Conservation (phyloP, 1,140 invertebrate genomes). For the Drosophila watanabei region DNA sequence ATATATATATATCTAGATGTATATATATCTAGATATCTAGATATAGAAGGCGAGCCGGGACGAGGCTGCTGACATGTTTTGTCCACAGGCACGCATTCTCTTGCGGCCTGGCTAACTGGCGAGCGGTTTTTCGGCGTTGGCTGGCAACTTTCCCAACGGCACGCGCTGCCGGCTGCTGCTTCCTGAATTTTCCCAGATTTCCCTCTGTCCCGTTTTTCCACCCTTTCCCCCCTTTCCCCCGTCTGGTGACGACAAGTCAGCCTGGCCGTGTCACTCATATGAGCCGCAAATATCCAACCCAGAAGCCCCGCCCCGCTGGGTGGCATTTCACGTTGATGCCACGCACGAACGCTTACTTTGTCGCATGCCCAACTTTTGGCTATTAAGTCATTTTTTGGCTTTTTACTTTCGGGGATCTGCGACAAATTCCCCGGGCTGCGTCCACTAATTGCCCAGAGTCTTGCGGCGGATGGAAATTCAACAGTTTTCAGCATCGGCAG, state of each 20-base stretch:
- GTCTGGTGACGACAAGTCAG: slow-evolving; percentile 65
- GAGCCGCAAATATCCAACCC: slow-evolving; percentile 78
- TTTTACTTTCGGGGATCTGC: slow-evolving; percentile 68
- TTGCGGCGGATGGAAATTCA: slow-evolving; percentile 48
- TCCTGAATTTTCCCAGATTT: slow-evolving; percentile 17
- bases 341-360: slow-evolving; percentile 83
- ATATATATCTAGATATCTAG: neutral
- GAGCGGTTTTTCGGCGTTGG: slow-evolving; percentile 33
- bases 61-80: slow-evolving; percentile 82
- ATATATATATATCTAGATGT: slow-evolving; percentile 3
- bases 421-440: slow-evolving; percentile 67
- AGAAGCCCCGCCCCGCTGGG: slow-evolving; percentile 9
- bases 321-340: slow-evolving; percentile 57
- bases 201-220: too few relatives aligned
- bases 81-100: slow-evolving; percentile 83
- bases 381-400: slow-evolving; percentile 84
- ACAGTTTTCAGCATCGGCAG: slow-evolving; percentile 44
- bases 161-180: slow-evolving; percentile 59
- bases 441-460: slow-evolving; percentile 52
- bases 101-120: slow-evolving; percentile 67
- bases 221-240: neutral
- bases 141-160: slow-evolving; percentile 81
- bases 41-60: slow-evolving; percentile 22
- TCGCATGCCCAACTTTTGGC: slow-evolving; percentile 82
- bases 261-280: slow-evolving; percentile 78